These are phyloP conservation scores for Pinctada fucata DNA, from an alignment of 2,888 invertebrate species.

Conservation along the genomic window DNA sequence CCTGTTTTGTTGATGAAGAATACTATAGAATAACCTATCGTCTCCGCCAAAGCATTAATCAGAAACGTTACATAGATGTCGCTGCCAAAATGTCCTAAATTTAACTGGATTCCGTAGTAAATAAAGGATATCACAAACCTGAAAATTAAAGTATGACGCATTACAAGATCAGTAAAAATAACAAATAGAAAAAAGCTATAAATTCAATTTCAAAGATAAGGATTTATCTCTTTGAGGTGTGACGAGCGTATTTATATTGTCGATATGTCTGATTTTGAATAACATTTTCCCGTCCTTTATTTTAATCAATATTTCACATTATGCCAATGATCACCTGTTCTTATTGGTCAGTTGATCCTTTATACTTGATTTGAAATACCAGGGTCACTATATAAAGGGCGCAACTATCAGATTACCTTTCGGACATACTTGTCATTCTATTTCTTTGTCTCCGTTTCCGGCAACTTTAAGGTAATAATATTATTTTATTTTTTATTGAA, in stretches of 20 bases:
- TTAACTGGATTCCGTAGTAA: constrained; percentile 9
- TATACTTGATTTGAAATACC: too few species aligned
- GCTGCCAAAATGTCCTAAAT: constrained; percentile 6
- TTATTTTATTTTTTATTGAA: too few species aligned
- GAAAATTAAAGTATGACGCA: too few species aligned
- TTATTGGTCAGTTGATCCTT: too few species aligned
- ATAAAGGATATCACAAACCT: background rate
- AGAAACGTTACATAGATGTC: constrained; percentile 14
- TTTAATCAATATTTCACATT: too few species aligned
- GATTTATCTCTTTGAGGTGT: too few species aligned
- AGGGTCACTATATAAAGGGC: background rate
- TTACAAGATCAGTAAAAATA: background rate
- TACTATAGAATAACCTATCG: background rate
- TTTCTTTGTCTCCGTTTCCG: background rate
- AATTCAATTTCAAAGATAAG: too few species aligned
- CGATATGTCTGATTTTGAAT: too few species aligned
- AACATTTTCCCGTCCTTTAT: too few species aligned
- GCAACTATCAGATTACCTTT: constrained; percentile 1
- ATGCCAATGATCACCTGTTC: constrained; percentile 5
- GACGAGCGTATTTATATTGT: too few species aligned
- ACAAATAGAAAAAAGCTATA: background rate
- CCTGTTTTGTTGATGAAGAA: background rate
- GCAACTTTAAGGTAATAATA: too few species aligned
- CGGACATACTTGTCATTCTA: too few species aligned
- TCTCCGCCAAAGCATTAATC: constrained; percentile 4